Conservation (phyloP, 2,797 vertebrate species). For the Monodelphis domestica region DNA sequence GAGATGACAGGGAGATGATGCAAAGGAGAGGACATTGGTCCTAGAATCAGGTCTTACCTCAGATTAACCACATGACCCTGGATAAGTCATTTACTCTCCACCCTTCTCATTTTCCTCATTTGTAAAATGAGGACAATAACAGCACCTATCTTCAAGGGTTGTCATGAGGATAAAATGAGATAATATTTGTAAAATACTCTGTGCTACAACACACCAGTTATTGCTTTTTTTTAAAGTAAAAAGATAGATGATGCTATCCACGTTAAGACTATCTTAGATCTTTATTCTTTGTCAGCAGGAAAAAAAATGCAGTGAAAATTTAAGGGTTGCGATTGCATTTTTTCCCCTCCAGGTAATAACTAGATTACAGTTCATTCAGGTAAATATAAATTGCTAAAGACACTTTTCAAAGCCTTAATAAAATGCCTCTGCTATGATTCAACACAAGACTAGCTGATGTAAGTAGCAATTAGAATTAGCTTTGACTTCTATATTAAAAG, state of each 20-base stretch:
- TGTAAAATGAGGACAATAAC: no score
- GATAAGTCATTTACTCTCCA: background rate
- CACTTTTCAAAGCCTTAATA: conserved; percentile 56
- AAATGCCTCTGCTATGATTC: conserved; percentile 56
- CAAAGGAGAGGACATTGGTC: background rate
- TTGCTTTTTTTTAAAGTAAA: background rate
- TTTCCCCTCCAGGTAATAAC: conserved; percentile 4
- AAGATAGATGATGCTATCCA: background rate
- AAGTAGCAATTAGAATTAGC: conserved; percentile 67
- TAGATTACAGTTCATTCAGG: conserved; percentile 57
- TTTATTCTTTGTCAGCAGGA: conserved; percentile 42
- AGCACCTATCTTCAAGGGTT: background rate
- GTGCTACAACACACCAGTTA: background rate
- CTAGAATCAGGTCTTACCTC: background rate
- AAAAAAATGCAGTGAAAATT: conserved; percentile 55
- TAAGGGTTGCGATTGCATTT: conserved; percentile 39
- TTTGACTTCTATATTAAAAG: conserved; percentile 54
- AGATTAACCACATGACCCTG: background rate
- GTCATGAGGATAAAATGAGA: background rate
- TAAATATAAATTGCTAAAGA: conserved; percentile 58
- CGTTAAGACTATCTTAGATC: conserved; percentile 3
- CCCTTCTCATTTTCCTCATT: background rate
- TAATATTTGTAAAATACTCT: background rate
- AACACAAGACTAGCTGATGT: conserved; percentile 62
- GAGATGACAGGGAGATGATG: background rate